Base-by-base conservation (phyloP, 1,140 invertebrate species). In the Heliconius melpomene region DNA sequence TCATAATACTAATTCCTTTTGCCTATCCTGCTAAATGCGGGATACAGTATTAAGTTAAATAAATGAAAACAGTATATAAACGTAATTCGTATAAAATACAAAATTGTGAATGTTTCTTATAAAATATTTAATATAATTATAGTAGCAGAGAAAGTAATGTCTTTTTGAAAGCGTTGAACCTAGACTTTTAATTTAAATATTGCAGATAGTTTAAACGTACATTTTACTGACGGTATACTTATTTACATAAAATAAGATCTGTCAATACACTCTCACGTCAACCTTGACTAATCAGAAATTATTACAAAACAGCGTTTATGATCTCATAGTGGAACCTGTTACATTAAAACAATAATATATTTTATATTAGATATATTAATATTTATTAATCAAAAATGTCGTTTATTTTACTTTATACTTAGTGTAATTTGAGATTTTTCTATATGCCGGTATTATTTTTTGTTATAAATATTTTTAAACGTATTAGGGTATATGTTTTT, bases 241-340 rank as follows among this genome's bases (percentile, higher is more conserved):
- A n/a, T 57, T 57, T 57, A n/a, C 57, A 66, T 80, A 76, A 36
- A 79, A 74, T 60, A 52, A 40, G 20, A 36, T 20, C 8, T 29
- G 36, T 66, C 32, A 66, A 40, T 23, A 66, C 36, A 20, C 8
- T 75, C 11, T 77, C n/a, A 29, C 18, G 36, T n/a, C 29, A 40
- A 23, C 71, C 71, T 72, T 72, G 71, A 38, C 29, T 72, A 40
- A 40, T 40, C 29, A 72, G 13, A 36, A 36, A 72, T 72, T 36
- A 36, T 72, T 72, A 36, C 32, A 29, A 66, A 66, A 66, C 23
- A 66, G 8, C 36, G 7, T 72, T 72, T 72, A 72, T 72, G 71
- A 40, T 40, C 36, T 72, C 71, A 72, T 18, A 16, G 7, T 38
- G 32, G 20, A 72, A 72, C 71, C 32, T 72, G 71, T 72, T 72